Conservation (phyloP, 2,113 vertebrate species). For the Sorex fumeus region DNA sequence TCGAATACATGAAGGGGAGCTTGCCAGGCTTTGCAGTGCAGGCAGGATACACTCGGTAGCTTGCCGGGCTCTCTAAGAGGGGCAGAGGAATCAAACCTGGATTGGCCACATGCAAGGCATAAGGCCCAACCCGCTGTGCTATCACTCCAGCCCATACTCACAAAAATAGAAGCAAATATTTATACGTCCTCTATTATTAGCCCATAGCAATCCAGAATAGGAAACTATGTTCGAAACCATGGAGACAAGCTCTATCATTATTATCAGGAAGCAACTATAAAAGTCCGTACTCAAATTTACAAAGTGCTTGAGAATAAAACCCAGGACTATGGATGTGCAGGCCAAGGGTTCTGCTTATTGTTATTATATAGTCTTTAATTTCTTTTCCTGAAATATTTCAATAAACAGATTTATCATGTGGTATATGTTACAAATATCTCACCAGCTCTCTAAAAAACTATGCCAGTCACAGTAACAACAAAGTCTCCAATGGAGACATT, state of each 20-base stretch:
- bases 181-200: not conserved
- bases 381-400: conserved; percentile 14
- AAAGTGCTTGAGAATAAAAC: not conserved
- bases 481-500: too few species aligned
- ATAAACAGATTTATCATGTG: not conserved
- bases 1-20: too few species aligned
- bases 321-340: not conserved
- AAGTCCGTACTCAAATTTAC: conserved; percentile 38
- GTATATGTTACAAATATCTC: not conserved
- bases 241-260: not conserved
- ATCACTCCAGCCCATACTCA: too few species aligned
- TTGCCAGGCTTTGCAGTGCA: too few species aligned
- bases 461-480: too few species aligned
- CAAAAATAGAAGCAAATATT: not conserved
- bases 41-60: too few species aligned
- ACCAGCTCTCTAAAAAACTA: not conserved
- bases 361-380: not conserved
- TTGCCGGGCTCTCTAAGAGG: too few species aligned
- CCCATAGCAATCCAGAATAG: conserved; percentile 3
- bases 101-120: too few species aligned
- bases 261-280: conserved; percentile 14
- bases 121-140: too few species aligned
- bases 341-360: not conserved
- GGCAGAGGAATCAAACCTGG: too few species aligned
- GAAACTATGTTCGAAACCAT: not conserved